Evolutionary conservation across 2,797 vertebrate genomes (phyloP).

Genomic region (Microctenopoma stevenorrisi): DNA sequence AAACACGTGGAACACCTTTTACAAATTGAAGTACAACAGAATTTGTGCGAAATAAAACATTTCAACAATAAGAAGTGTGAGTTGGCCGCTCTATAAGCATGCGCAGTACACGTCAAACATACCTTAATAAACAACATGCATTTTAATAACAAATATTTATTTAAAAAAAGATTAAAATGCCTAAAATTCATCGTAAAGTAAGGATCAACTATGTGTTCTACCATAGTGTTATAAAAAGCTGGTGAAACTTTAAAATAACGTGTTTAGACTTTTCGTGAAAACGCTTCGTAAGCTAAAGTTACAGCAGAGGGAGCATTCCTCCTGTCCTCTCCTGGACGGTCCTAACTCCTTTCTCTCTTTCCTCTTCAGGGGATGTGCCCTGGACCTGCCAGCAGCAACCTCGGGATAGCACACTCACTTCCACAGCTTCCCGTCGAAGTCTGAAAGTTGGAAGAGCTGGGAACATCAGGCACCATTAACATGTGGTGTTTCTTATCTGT

Average conservation of each 20-base stretch:
- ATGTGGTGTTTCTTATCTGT: not conserved
- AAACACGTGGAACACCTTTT: slow-evolving; percentile 22
- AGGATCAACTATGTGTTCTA: slow-evolving; percentile 39
- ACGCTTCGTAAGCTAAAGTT: slow-evolving; percentile 55
- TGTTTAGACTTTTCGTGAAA: slow-evolving; percentile 46
- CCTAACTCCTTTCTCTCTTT: slow-evolving; percentile 30
- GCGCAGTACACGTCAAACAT: slow-evolving; percentile 54
- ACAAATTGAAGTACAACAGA: slow-evolving; percentile 57
- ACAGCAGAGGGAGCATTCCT: slow-evolving; percentile 75
- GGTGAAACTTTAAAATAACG: slow-evolving; percentile 41
- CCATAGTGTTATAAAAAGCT: slow-evolving; percentile 36
- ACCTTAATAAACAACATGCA: slow-evolving; percentile 63
- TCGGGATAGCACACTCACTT: slow-evolving; percentile 70
- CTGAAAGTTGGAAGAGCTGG: slow-evolving; percentile 52
- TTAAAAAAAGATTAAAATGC: slow-evolving; percentile 27
- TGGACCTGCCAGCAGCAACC: slow-evolving; percentile 92
- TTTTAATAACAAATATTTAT: slow-evolving; percentile 23
- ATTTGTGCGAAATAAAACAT: slow-evolving; percentile 46
- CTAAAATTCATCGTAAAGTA: slow-evolving; percentile 35
- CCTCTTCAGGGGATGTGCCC: slow-evolving; percentile 70
- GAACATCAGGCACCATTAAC: slow-evolving; percentile 3
- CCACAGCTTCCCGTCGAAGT: slow-evolving; percentile 80
- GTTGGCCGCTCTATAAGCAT: slow-evolving; percentile 41
- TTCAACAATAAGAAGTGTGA: slow-evolving; percentile 25
- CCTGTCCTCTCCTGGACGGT: slow-evolving; percentile 65